These are phyloP conservation scores for Panthera leo DNA, from an alignment of 2,113 vertebrate species.

Conservation along the genomic window DNA sequence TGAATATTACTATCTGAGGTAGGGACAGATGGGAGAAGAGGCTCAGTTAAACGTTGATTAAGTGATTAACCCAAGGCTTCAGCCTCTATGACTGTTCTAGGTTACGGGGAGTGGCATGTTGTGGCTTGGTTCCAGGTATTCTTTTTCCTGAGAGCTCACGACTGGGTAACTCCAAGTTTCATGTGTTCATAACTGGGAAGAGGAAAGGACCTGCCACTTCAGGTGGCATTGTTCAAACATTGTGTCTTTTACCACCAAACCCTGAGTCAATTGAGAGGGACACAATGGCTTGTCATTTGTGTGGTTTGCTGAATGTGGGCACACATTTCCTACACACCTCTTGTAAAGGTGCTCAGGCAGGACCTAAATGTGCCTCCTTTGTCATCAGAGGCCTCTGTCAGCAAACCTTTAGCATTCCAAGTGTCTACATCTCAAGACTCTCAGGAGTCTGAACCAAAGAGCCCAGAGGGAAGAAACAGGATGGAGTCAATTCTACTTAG, in stretches of 20 bases:
- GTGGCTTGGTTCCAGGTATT: not conserved
- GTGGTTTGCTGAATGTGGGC: not conserved
- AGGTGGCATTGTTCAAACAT: not conserved
- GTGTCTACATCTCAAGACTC: not conserved
- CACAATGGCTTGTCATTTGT: not conserved
- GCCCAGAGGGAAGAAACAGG: not conserved
- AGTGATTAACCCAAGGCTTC: not conserved
- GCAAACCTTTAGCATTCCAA: not conserved
- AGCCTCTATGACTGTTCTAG: not conserved
- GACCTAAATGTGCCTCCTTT: not conserved
- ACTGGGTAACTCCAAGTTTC: not conserved
- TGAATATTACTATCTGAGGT: not conserved
- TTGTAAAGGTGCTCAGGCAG: not conserved
- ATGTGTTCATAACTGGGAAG: not conserved
- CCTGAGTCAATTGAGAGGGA: not conserved
- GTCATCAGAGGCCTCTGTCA: not conserved
- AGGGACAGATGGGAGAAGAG: not conserved
- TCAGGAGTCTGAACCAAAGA: not conserved
- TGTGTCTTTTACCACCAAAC: not conserved
- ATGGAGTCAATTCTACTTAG: not conserved
- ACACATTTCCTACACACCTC: not conserved
- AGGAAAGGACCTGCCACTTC: not conserved
- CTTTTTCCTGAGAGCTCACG: not conserved
- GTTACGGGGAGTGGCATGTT: not conserved
- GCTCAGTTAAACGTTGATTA: not conserved